Evolutionary conservation across 2,888 invertebrate genomes (phyloP).

Genomic region (Trachelus iudaicus): DNA sequence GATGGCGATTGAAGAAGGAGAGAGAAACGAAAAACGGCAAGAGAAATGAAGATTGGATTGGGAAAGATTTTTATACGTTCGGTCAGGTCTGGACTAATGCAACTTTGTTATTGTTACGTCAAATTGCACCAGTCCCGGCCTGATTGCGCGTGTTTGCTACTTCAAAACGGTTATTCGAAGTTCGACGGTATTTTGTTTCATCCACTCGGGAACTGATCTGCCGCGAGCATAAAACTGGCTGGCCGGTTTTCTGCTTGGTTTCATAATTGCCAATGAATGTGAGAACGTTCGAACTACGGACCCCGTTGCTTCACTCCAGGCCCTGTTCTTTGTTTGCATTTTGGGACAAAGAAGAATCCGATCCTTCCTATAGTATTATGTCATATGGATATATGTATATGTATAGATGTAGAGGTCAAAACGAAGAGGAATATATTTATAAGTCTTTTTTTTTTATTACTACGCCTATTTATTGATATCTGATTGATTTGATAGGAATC

Average conservation of each 20-base stretch:
- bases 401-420: neutral
- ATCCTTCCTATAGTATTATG: slow-evolving; percentile 43
- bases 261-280: slow-evolving; percentile 2
- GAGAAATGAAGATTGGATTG: neutral
- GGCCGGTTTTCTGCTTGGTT: slow-evolving; percentile 1
- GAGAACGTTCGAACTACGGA: neutral
- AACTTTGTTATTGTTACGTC: slow-evolving; percentile 64
- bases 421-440: neutral
- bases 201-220: neutral
- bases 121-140: slow-evolving; percentile 69
- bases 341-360: slow-evolving; percentile 47
- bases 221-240: neutral
- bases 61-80: slow-evolving; percentile 14
- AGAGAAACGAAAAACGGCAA: neutral
- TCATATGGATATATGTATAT: slow-evolving; percentile 4
- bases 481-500: too few species aligned
- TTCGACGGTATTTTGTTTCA: neutral
- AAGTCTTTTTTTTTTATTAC: neutral
- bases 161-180: slow-evolving; percentile 15
- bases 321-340: slow-evolving; percentile 41
- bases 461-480: too few species aligned
- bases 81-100: slow-evolving; percentile 65
- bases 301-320: neutral
- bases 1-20: neutral
- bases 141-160: slow-evolving; percentile 54